Base-by-base conservation (phyloP, 2,113 vertebrate species). In the Apeltes quadracus region DNA sequence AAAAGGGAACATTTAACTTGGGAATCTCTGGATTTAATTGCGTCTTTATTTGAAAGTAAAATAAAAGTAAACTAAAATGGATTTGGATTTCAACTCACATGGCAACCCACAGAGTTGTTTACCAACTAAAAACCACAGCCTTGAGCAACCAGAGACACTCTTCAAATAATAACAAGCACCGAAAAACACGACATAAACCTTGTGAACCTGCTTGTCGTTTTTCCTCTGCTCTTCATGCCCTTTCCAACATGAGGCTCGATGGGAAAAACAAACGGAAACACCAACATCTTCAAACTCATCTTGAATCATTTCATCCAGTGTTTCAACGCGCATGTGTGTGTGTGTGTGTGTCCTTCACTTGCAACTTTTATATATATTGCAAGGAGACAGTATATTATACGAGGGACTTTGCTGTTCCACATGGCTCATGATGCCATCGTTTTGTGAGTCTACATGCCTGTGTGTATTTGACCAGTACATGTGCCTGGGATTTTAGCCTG, bases 91-190 rank as follows among this genome's bases (percentile, higher is more conserved):
- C 53, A 46, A 14, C 38, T n/a, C 14, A 44, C 25, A 55, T 10
- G 34, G n/a, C n/a, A n/a, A n/a, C n/a, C n/a, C n/a, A 50, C n/a
- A 59, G 67, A 34, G n/a, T 38, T 48, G 14, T 61, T 83, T 75
- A 51, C 61, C 3, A 10, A 46, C 54, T 56, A 32, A 61, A 72
- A 44, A 22, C 51, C 20, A 44, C 34, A 70, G 66, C 53, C 62
- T 69, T 51, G 16, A 65, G 59, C 58, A 39, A 18, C 27, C 53
- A 50, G 14, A 68, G 64, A 58, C 27, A 57, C 64, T 38, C 29
- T 65, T 73, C 48, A 69, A 59, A 71, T 23, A 74, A 70, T 54
- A 84, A 77, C 46, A 59, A 76, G 63, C 27, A 14, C 43, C 2
- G 4, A 62, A 43, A 46, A 77, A 53, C 56, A 22, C 0, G 0